Percentiles rank a stretch among this genome's conserved stretches.
phyloP scores from a whole-genome alignment of 2,113 vertebrate species.

The Neomonachus schauinslandi region DNA sequence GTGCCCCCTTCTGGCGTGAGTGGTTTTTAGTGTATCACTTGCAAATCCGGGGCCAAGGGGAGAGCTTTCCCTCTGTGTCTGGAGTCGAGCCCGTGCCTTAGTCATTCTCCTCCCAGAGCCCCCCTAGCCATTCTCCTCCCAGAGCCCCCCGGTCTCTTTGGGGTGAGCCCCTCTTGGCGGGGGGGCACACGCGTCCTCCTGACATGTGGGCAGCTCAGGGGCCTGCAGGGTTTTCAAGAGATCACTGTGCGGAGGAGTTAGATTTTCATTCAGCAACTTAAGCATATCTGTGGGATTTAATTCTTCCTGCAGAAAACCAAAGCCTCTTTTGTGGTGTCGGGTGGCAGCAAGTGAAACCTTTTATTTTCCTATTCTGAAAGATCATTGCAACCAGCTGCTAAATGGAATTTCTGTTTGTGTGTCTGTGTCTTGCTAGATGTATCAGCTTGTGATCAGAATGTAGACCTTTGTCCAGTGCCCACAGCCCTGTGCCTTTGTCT shows the following conservation, averaged over 20 bases:
- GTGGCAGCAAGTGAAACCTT: background rate
- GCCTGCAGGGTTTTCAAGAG: background rate
- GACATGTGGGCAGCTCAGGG: background rate
- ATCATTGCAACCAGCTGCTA: background rate
- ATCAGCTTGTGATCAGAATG: background rate
- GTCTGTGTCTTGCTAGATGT: background rate
- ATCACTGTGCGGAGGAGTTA: too few species aligned
- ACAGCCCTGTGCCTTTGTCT: background rate
- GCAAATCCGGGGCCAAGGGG: background rate
- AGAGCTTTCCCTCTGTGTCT: background rate
- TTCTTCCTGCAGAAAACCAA: background rate
- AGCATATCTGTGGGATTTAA: background rate
- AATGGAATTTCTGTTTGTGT: background rate
- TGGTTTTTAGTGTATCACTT: background rate
- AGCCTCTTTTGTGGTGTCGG: accelerated
- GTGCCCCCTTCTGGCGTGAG: conserved; percentile 37
- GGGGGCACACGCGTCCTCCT: accelerated
- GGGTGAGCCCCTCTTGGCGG: background rate
- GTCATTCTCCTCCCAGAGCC: accelerated
- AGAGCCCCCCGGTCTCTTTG: background rate
- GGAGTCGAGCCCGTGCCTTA: background rate
- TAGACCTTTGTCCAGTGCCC: background rate
- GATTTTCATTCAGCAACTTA: too few species aligned
- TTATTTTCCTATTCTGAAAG: background rate
- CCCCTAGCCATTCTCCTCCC: too few species aligned